Evolutionary conservation across 2,888 invertebrate genomes (phyloP).

Genomic region (Xylocampa areola): DNA sequence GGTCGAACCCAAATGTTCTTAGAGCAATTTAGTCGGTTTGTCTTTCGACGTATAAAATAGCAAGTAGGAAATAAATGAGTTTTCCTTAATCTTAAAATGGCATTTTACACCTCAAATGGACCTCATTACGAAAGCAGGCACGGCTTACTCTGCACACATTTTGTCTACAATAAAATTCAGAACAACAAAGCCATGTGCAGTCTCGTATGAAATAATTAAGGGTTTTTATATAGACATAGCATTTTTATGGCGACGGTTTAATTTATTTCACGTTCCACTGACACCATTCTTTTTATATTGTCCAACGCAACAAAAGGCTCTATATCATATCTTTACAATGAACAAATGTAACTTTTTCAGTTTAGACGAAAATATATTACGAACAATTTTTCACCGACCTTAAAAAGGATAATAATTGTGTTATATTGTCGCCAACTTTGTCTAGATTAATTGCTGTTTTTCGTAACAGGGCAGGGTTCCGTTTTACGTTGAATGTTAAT

Average conservation of each 20-base stretch:
- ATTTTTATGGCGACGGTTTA: slow-evolving; percentile 40
- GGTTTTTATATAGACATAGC: slow-evolving; percentile 30
- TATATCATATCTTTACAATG: slow-evolving; percentile 52
- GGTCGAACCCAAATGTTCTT: slow-evolving; percentile 11
- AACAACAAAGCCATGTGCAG: slow-evolving; percentile 37
- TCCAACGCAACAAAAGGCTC: slow-evolving; percentile 44
- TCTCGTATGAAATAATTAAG: slow-evolving; percentile 36
- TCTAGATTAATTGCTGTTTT: slow-evolving; percentile 73
- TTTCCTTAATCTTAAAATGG: slow-evolving; percentile 9
- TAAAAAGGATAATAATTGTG: slow-evolving; percentile 70
- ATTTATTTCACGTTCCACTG: slow-evolving; percentile 50
- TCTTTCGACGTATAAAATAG: slow-evolving; percentile 6
- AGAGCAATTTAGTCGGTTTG: slow-evolving; percentile 21
- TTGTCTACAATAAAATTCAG: slow-evolving; percentile 29
- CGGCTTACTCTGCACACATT: slow-evolving; percentile 11
- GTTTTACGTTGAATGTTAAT: slow-evolving; percentile 57
- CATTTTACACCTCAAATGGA: slow-evolving; percentile 5
- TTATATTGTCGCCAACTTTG: slow-evolving; percentile 69
- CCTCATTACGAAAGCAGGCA: slow-evolving; percentile 18
- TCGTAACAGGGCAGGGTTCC: slow-evolving; percentile 59
- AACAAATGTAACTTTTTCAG: slow-evolving; percentile 55
- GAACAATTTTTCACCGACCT: slow-evolving; percentile 53
- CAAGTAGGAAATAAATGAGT: slow-evolving; percentile 20
- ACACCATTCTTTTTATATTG: slow-evolving; percentile 52
- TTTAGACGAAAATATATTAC: slow-evolving; percentile 63